Percentiles rank a stretch among this genome's conserved stretches.
These are phyloP conservation scores for Melanchra persicariae DNA, from an alignment of 2,888 invertebrate species.

Conservation along the genomic window DNA sequence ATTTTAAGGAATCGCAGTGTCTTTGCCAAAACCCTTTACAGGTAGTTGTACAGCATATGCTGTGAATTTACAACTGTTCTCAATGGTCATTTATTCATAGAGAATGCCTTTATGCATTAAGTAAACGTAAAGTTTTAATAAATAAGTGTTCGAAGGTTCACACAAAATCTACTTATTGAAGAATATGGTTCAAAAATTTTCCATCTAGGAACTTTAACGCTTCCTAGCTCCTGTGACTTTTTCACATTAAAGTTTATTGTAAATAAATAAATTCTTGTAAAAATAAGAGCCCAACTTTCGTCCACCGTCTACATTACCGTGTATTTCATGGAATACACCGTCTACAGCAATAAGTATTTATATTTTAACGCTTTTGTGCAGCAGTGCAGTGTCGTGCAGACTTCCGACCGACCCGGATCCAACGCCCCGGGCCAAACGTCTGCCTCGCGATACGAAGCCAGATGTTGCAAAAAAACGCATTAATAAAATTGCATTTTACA, in stretches of 20 bases:
- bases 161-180: background rate
- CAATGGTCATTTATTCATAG: too few relatives aligned
- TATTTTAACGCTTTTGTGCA: conserved; percentile 36
- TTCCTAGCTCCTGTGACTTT: too few relatives aligned
- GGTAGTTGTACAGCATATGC: too few relatives aligned
- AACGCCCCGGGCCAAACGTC: conserved; percentile 30
- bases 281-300: background rate
- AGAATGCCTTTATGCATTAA: too few relatives aligned
- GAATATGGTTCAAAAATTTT: too few relatives aligned
- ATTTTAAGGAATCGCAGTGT: too few relatives aligned
- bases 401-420: conserved; percentile 51
- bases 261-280: background rate
- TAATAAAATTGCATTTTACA: conserved; percentile 37
- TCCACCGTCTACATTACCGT: background rate
- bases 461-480: conserved; percentile 42
- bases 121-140: background rate
- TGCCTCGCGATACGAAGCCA: conserved; percentile 7
- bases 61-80: too few relatives aligned
- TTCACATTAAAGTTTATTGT: too few relatives aligned
- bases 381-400: conserved; percentile 29
- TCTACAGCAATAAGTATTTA: conserved; percentile 39
- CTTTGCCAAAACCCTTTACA: too few relatives aligned
- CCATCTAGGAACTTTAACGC: too few relatives aligned
- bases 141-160: too few relatives aligned
- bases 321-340: background rate